Percentiles rank a stretch among this genome's conserved stretches.
These are phyloP conservation scores for Oceanites oceanicus DNA, from an alignment of 2,113 vertebrate genomes.

Conservation along the genomic window DNA sequence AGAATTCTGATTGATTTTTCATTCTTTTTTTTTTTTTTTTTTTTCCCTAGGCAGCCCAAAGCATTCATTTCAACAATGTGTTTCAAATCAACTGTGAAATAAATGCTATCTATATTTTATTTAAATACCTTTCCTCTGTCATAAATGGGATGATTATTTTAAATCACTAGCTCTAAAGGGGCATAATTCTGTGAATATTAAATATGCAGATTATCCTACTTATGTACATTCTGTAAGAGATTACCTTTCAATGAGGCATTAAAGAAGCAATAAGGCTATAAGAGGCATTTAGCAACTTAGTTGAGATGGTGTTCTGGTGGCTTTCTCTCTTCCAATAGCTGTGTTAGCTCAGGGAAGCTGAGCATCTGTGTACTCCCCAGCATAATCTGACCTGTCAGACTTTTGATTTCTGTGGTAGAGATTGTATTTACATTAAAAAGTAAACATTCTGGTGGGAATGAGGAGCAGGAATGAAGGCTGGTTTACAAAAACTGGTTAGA, in stretches of 20 bases:
- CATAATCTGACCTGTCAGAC: not conserved
- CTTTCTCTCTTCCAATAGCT: not conserved
- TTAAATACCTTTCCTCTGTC: not conserved
- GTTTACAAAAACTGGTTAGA: not conserved
- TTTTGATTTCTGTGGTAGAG: not conserved
- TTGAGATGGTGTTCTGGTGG: not conserved
- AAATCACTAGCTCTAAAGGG: not conserved
- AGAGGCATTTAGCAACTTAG: not conserved
- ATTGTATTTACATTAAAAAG: not conserved
- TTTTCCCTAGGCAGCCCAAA: not conserved
- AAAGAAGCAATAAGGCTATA: not conserved
- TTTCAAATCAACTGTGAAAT: not conserved
- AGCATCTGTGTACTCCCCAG: not conserved
- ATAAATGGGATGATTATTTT: not conserved
- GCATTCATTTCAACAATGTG: not conserved
- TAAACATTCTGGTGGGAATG: not conserved
- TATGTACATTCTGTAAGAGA: not conserved
- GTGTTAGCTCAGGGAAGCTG: not conserved
- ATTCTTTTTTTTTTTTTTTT: not conserved
- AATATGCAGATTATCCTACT: not conserved
- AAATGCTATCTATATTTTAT: not conserved
- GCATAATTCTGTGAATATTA: not conserved
- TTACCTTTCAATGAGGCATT: not conserved
- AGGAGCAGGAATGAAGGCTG: not conserved
- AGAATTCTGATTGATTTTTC: not conserved